Percentiles rank a stretch among this genome's conserved stretches.
Evolutionary conservation across 2,797 vertebrate genomes (phyloP).

Genomic region (Sebastes flavidus): DNA sequence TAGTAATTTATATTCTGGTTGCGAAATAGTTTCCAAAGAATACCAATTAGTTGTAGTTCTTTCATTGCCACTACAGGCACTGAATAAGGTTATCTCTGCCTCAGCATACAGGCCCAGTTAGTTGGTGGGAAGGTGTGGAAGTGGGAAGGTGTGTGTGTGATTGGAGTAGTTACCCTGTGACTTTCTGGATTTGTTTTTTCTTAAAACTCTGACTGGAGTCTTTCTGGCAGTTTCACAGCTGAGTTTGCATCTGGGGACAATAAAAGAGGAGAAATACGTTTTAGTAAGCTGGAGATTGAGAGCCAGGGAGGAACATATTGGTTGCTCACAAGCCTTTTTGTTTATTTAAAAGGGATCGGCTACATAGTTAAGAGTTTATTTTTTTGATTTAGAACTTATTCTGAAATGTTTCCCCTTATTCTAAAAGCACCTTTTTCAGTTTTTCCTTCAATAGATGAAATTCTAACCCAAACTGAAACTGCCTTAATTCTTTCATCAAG

Average conservation of each 20-base stretch:
- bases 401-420: background rate
- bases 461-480: background rate
- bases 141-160: background rate
- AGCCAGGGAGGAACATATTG: background rate
- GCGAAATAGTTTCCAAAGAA: slow-evolving; percentile 9
- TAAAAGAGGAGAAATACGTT: background rate
- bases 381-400: background rate
- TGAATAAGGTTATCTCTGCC: background rate
- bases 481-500: slow-evolving; percentile 3
- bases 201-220: background rate
- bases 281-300: background rate
- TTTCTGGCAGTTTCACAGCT: background rate
- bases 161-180: background rate
- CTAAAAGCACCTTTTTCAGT: background rate
- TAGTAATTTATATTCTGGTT: slow-evolving; percentile 9
- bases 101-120: background rate
- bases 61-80: slow-evolving; percentile 19
- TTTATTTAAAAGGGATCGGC: background rate
- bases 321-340: background rate
- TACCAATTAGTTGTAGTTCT: slow-evolving; percentile 16
- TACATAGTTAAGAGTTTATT: background rate
- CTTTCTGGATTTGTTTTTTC: background rate
- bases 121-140: background rate
- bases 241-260: background rate
- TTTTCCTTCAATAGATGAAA: background rate